Evolutionary conservation across 2,888 invertebrate genomes (phyloP), one percentile per base, ranked within the genome.

Genomic region (Drosophila nigricruria): DNA sequence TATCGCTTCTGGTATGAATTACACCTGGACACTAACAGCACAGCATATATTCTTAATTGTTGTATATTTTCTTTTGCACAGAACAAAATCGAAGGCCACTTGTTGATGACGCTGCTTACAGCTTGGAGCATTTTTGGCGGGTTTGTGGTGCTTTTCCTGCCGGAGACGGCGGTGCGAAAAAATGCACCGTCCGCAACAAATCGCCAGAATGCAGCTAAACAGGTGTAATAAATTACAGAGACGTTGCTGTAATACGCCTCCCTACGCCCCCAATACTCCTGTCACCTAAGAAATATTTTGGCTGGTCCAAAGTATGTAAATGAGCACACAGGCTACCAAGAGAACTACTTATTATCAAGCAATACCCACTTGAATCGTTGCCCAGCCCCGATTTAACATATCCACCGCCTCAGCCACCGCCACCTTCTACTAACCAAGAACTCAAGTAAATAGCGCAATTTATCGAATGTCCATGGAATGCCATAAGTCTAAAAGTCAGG

Each of bases 21-120:
- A 1, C 20, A 16, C 1, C 10, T 40, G n/a, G 5, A 16, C 2
- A 30, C 3, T 9, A 1, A 2, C 8, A 5, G 3, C 3, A 18
- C 20, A 20, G 3, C n/a, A 9, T 16, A 27, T 25, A 25, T 14
- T 12, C 5, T 20, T 5, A 25, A 54, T 32, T 34, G 12, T 14
- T 14, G 5, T 25, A 30, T 32, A 30, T 32, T 27, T 6, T 43
- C 14, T 0, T 5, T 40, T 23, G 5, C 1, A 10, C 93, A 97
- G 97, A 94, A 95, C 20, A 92, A 93, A 75, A 92, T 96, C 70
- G 95, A 95, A 91, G 93, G 93, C n/a, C 95, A 95, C 79, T 93
- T 96, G 57, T 95, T 97, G 12, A 95, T 96, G 95, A 93, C 95
- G 42, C 94, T 96, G 3, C 94, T 97, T 53, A 96, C 96, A 3